A percentile compares a stretch with the other conserved stretches of the same genome.
phyloP scores from a whole-genome alignment of 2,888 invertebrate species.

The Nasonovia ribisnigri region DNA sequence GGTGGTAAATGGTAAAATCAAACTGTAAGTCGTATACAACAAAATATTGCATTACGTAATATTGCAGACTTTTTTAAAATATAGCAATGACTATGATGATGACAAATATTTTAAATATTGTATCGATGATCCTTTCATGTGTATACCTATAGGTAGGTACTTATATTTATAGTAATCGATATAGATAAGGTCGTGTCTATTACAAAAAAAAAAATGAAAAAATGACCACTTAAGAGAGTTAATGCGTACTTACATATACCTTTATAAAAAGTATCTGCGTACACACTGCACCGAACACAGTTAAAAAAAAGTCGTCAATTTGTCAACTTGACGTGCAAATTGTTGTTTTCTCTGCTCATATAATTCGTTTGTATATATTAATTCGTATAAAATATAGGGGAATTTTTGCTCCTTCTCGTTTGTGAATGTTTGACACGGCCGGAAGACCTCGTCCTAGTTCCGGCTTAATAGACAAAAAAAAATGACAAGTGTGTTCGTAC shows the following conservation, averaged over 20 bases:
- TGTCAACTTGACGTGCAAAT: background rate
- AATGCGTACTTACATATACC: background rate
- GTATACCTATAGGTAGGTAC: background rate
- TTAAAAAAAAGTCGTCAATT: background rate
- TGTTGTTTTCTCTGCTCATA: background rate
- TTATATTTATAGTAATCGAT: background rate
- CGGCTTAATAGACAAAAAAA: conserved; percentile 61
- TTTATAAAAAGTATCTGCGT: background rate
- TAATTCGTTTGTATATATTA: background rate
- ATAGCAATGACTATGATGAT: background rate
- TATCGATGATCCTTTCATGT: background rate
- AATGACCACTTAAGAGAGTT: background rate
- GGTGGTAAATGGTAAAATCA: too few species aligned
- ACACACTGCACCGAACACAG: background rate
- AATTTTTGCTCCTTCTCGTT: conserved; percentile 6
- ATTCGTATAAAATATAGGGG: background rate
- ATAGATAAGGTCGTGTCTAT: background rate
- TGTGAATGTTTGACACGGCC: conserved; percentile 61
- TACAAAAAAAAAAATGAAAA: background rate
- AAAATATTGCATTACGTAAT: too few species aligned
- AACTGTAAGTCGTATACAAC: too few species aligned
- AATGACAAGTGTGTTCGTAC: conserved; percentile 49
- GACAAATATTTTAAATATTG: background rate
- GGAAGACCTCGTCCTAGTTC: conserved; percentile 65
- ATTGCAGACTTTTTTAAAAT: background rate